A percentile compares a stretch with the other conserved stretches of the same genome.
Conservation (phyloP, 2,113 vertebrate species). For the Oreocharis arfaki region DNA sequence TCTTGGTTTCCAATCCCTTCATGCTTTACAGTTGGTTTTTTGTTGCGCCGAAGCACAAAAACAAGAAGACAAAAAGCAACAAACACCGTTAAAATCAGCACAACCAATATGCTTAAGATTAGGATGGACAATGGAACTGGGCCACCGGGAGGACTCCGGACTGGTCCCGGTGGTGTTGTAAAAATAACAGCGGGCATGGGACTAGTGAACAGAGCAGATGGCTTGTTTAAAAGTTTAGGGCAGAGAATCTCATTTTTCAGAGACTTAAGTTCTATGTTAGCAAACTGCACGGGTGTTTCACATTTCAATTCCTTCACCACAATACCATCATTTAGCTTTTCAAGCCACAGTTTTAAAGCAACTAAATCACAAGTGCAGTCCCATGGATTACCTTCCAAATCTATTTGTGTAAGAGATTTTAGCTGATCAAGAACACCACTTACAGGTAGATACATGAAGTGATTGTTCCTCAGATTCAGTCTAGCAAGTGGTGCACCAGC, state of each 20-base stretch:
- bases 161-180: constrained; percentile 82
- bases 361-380: constrained; percentile 98
- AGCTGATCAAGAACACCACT: constrained; percentile 96
- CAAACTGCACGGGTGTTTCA: constrained; percentile 91
- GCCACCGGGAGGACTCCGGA: constrained; percentile 89
- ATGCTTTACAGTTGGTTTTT: constrained; percentile 86
- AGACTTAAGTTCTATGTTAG: constrained; percentile 89
- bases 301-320: constrained; percentile 92
- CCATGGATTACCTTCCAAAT: constrained; percentile 97
- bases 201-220: constrained; percentile 84
- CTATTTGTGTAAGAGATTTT: constrained; percentile 90
- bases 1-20: constrained; percentile 91
- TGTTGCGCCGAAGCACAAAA: constrained; percentile 94
- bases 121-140: constrained; percentile 96
- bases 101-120: constrained; percentile 95
- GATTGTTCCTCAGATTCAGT: constrained; percentile 96
- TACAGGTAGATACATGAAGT: constrained; percentile 97
- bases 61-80: constrained; percentile 97
- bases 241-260: constrained; percentile 96
- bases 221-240: constrained; percentile 89
- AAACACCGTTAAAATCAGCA: constrained; percentile 96
- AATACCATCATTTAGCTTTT: constrained; percentile 89
- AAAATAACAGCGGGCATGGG: constrained; percentile 79
- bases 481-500: constrained; percentile 89
- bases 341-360: constrained; percentile 94